Base-by-base conservation (phyloP, 2,797 vertebrate genomes). In the Notamacropus eugenii region DNA sequence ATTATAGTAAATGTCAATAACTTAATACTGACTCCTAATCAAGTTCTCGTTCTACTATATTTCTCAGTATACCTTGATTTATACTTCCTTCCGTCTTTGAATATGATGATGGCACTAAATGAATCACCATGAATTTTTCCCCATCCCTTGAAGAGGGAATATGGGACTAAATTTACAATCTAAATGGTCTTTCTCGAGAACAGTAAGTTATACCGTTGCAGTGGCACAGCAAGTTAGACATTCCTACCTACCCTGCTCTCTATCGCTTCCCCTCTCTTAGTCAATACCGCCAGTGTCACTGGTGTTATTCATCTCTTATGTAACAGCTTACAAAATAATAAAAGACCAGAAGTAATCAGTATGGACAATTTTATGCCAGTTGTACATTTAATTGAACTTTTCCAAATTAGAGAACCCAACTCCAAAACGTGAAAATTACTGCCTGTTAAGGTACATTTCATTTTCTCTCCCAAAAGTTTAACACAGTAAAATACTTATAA, bases 261-360 rank as follows among this genome's bases (percentile, higher is more conserved):
- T 24, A 93, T 54, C 13, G 93, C 91, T 82, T 95, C 52, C 22
- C 94, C 67, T 93, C 96, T 95, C 82, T 95, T 91, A 87, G n/a
- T 55, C 95, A 95, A 95, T 40, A 29, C 16, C 34, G 93, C 95
- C 27, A 59, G 94, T 96, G 93, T 94, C 91, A 95, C 14, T 95
- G 50, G 90, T 74, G 91, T 93, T 96, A 54, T 28, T 91, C 90
- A 82, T 54, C 94, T 92, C 56, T 34, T 94, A 94, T 93, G 95
- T 91, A 97, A 91, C 82, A 95, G 93, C 91, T 97, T 96, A 97
- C 97, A 95, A 91, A 92, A 97, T 97, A 97, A 98, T 97, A 55
- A 97, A 98, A 98, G 95, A 98, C 96, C 95, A 98, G 96, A 97
- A 94, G 96, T 67, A 95, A 96, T 93, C 55, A 97, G 12, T 94